phyloP scores from a whole-genome alignment of 2,888 invertebrate genomes.

The Euproctis similis region DNA sequence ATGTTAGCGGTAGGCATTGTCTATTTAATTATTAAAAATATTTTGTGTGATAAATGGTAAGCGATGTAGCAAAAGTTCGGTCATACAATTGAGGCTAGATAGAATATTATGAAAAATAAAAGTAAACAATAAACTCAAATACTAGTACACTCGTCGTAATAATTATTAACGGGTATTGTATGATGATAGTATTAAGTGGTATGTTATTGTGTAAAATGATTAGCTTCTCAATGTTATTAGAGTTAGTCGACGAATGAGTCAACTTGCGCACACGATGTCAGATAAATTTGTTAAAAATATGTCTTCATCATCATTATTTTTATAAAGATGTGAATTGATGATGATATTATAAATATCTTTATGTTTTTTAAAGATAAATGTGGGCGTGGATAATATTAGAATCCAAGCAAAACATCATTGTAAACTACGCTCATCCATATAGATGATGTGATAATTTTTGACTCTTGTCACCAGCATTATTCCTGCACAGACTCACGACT shows the following conservation, averaged over 20 bases:
- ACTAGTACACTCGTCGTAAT: constrained; percentile 58
- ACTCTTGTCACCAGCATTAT: no score
- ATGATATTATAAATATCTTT: no score
- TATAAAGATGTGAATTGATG: no score
- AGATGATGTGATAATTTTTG: no score
- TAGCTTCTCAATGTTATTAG: constrained; percentile 77
- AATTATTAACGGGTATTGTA: constrained; percentile 43
- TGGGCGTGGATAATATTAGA: no score
- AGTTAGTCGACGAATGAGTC: constrained; percentile 75
- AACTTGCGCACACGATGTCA: constrained; percentile 59
- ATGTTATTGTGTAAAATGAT: constrained; percentile 35
- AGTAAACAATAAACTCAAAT: constrained; percentile 57
- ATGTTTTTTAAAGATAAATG: no score
- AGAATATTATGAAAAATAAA: constrained; percentile 67
- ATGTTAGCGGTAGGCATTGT: constrained; percentile 18
- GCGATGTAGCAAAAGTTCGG: constrained; percentile 41
- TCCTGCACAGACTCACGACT: no score
- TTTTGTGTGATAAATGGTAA: constrained; percentile 71
- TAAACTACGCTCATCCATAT: no score
- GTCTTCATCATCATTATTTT: no score
- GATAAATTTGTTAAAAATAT: constrained; percentile 71
- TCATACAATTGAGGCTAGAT: constrained; percentile 59
- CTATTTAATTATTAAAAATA: constrained; percentile 27
- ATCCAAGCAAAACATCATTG: no score
- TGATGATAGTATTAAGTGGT: constrained; percentile 47